Evolutionary conservation across 2,113 vertebrate species (phyloP), one percentile per base, ranked within the genome.

Genomic region (Ibidorhyncha struthersii): DNA sequence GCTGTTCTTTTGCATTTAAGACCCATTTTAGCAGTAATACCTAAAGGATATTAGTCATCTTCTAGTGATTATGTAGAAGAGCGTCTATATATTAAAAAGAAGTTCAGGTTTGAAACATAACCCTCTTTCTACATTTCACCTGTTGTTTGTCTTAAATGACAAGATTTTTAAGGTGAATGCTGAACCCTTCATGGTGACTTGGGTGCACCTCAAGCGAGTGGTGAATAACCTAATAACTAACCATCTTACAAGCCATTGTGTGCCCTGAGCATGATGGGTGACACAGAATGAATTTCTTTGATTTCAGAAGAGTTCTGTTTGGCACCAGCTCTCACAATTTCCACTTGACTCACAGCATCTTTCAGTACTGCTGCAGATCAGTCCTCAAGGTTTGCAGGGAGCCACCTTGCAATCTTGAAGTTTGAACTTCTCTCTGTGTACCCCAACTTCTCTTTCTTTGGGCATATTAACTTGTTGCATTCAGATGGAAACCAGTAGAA

Each of bases 31-130:
- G 56, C 80, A 90, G 83, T 74, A 83, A 85, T 88, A 94, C 58
- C 52, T 92, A 74, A 87, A 92, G 61, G 29, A 61, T 90, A 73
- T 97, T 97, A 97, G 93, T 97, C 91, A 97, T 94, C 82, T 95
- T 86, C 69, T 87, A 90, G 83, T 69, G 72, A 92, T 80, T 90
- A 45, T 78, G 76, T 73, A 80, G 83, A 61, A 83, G 40, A 69
- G 20, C 40, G 74, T 58, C 69, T 80, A 17, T n/a, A 47, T 92
- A 70, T 93, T 94, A 67, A 58, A 90, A 92, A 80, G 65, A 93
- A 40, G 9, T 62, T 94, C 36, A 79, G 10, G 9, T 85, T 96
- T 89, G 71, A 93, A 92, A 72, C 16, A 21, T 84, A 89, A 78
- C 21, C 29, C 8, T 90, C 79, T 76, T 81, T 66, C n/a, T 77